Percentiles rank a stretch among this genome's conserved stretches.
These are phyloP conservation scores for Hemibagrus guttatus DNA, from an alignment of 2,797 vertebrate genomes.

Conservation along the genomic window DNA sequence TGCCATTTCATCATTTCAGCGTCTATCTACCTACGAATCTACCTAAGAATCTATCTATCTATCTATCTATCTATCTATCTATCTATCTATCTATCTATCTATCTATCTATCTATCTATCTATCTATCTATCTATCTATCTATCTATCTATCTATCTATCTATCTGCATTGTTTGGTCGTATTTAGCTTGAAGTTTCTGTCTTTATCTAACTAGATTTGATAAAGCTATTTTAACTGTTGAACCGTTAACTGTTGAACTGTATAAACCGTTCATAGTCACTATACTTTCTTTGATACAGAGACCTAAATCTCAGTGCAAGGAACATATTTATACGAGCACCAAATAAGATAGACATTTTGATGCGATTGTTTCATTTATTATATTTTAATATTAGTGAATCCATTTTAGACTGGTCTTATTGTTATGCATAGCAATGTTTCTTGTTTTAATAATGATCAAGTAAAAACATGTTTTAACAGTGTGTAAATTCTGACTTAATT, in stretches of 20 bases:
- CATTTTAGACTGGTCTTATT: background rate
- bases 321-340: background rate
- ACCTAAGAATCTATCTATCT: constrained; percentile 23
- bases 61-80: constrained; percentile 40
- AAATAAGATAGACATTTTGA: background rate
- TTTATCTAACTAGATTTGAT: background rate
- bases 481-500: background rate
- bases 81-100: constrained; percentile 40
- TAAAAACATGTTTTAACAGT: background rate
- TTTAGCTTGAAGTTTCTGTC: background rate
- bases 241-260: too few relatives aligned
- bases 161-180: background rate
- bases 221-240: background rate
- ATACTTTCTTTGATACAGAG: background rate
- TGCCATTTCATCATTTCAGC: background rate
- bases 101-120: constrained; percentile 18
- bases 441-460: background rate
- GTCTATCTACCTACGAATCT: background rate
- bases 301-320: background rate
- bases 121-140: constrained; percentile 37
- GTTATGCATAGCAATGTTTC: background rate
- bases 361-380: background rate
- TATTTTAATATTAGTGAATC: background rate
- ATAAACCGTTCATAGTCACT: background rate
- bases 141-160: constrained; percentile 16